Percentiles rank a stretch among this genome's conserved stretches.
Conservation (phyloP, 2,888 invertebrate species). For the Trichopoda pennipes region DNA sequence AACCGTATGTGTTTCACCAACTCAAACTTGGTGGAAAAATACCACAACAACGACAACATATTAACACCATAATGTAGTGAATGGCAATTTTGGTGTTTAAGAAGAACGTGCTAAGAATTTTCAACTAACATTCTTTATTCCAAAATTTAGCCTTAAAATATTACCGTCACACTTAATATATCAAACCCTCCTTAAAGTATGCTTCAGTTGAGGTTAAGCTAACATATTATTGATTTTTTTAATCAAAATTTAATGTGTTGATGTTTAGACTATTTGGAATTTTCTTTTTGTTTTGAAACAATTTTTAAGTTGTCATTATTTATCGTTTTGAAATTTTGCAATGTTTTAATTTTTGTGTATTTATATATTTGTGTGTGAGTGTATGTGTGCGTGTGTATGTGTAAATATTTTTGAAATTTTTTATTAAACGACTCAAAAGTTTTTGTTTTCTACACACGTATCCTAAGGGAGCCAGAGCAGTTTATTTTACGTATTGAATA, state of each 20-base stretch:
- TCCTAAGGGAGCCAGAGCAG: constrained; percentile 8
- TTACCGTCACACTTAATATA: too few relatives aligned
- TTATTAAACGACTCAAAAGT: constrained; percentile 30
- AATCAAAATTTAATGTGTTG: constrained; percentile 48
- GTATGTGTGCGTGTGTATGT: background rate
- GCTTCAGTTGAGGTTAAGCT: background rate
- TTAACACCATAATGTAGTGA: background rate
- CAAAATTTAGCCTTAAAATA: background rate
- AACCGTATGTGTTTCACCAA: constrained; percentile 44
- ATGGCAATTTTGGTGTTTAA: background rate
- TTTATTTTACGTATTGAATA: background rate
- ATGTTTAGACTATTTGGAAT: constrained; percentile 17
- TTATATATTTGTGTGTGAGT: too few relatives aligned
- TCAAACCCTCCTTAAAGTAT: constrained; percentile 21
- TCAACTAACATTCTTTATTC: background rate
- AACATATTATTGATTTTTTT: constrained; percentile 41
- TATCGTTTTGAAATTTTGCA: constrained; percentile 1
- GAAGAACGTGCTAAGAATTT: constrained; percentile 53
- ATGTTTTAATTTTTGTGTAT: background rate
- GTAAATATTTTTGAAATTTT: background rate
- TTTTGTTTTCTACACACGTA: constrained; percentile 5
- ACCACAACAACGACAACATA: constrained; percentile 12
- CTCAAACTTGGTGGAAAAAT: constrained; percentile 5
- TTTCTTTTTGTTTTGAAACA: constrained; percentile 4
- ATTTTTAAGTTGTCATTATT: background rate